Conservation (phyloP, 2,113 vertebrate genomes). For the Lycocorax pyrrhopterus region DNA sequence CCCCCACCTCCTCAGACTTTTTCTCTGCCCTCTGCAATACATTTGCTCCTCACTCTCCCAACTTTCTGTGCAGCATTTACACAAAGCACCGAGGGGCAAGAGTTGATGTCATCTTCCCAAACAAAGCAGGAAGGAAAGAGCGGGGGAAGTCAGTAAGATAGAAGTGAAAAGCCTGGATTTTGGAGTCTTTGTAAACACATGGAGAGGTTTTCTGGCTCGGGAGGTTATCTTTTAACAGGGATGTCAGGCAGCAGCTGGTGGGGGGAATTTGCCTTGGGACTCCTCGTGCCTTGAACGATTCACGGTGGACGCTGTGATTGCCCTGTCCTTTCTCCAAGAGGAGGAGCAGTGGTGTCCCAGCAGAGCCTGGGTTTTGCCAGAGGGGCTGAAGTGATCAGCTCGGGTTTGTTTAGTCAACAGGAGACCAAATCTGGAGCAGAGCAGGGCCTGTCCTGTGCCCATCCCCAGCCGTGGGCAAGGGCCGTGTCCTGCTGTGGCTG, state of each 20-base stretch:
- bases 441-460: neutral
- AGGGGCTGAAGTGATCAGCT: neutral
- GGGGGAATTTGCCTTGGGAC: neutral
- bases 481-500: rapidly evolving
- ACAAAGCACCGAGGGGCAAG: neutral
- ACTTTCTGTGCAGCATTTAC: neutral
- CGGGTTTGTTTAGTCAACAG: rapidly evolving
- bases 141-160: neutral
- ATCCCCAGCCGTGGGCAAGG: neutral
- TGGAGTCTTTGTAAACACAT: neutral
- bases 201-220: neutral
- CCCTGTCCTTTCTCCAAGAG: neutral
- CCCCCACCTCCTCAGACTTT: neutral
- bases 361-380: neutral
- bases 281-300: rapidly evolving
- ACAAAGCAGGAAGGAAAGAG: neutral
- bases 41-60: neutral
- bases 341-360: neutral
- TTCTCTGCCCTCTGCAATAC: neutral
- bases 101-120: neutral
- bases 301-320: rapidly evolving
- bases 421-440: neutral
- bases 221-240: neutral
- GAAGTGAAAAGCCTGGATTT: neutral
- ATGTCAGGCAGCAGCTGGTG: neutral